Evolutionary conservation across 2,888 invertebrate species (phyloP), one percentile per base, ranked within the genome.

Genomic region (Melikaiella ostensackeni): DNA sequence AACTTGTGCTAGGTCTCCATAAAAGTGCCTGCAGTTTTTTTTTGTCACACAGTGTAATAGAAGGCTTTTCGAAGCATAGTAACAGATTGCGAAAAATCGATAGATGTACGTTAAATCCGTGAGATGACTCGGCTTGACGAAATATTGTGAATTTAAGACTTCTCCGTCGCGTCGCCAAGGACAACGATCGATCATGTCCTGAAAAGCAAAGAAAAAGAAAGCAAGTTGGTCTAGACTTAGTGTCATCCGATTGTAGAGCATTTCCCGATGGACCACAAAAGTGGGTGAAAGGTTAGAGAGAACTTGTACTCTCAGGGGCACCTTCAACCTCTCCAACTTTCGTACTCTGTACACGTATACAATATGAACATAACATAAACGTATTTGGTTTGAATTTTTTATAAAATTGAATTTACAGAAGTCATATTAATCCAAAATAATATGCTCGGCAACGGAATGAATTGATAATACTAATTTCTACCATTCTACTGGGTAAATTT

Each of bases 211-310:
- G 42, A 46, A 46, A 19, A 42, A 42, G 42, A 19, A 66, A 27
- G 66, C 1, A 46, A 66, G 27, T 3, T 13, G 7, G 42, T 66
- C 42, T 24, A 66, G 42, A 42, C 42, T 66, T 46, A 27, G 7
- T 46, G 66, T 66, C 42, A 46, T 66, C 42, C 46, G 42, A 66
- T 27, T 66, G 38, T 3, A 24, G 27, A 66, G 24, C 64, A 66
- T 42, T 66, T 66, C 64, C 42, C 27, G 24, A 46, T 42, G 42
- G 42, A 66, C 27, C 38, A 13, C 24, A n/a, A 27, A 66, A 16
- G 24, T 66, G 64, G 42, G 38, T 21, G 42, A 66, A 66, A 66
- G 42, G 27, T 66, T 27, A 16, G 7, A 24, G 38, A 42, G 35
- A 64, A 64, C 38, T 24, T 46, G 38, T 38, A 64, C 24, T 64